Evolutionary conservation across 2,113 vertebrate genomes (phyloP).

Genomic region (Cyprinodon tularosa): DNA sequence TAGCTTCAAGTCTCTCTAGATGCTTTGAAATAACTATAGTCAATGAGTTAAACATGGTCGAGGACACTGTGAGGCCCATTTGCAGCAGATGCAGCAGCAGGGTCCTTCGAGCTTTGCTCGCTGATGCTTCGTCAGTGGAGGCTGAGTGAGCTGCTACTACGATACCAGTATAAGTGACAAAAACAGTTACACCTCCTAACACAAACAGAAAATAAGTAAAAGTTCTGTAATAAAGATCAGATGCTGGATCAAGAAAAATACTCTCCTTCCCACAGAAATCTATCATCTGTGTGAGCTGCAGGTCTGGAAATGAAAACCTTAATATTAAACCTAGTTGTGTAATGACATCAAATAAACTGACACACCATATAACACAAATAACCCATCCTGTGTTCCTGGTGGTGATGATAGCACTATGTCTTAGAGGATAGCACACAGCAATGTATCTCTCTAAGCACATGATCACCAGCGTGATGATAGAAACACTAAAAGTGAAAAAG

Average conservation of each 20-base stretch:
- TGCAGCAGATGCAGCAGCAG: conserved; percentile 64
- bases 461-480: too few relatives aligned
- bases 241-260: not conserved
- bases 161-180: conserved; percentile 54
- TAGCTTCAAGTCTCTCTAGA: not conserved
- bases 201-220: conserved; percentile 5
- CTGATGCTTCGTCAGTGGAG: conserved; percentile 55
- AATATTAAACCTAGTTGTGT: too few relatives aligned
- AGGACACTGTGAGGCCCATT: conserved; percentile 49
- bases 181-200: conserved; percentile 22
- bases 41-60: conserved; percentile 3
- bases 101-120: conserved; percentile 54
- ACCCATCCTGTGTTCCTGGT: too few relatives aligned
- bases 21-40: not conserved
- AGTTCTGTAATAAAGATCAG: not conserved
- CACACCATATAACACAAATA: too few relatives aligned
- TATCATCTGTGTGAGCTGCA: too few relatives aligned
- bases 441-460: too few relatives aligned
- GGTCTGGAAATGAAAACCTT: too few relatives aligned
- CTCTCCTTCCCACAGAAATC: not conserved
- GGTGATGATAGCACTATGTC: too few relatives aligned
- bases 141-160: conserved; percentile 52
- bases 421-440: too few relatives aligned
- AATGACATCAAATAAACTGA: too few relatives aligned
- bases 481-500: too few relatives aligned